Percentiles rank a stretch among this genome's conserved stretches.
These are phyloP conservation scores for Channallabes apus DNA, from an alignment of 2,797 vertebrate species.

Conservation along the genomic window DNA sequence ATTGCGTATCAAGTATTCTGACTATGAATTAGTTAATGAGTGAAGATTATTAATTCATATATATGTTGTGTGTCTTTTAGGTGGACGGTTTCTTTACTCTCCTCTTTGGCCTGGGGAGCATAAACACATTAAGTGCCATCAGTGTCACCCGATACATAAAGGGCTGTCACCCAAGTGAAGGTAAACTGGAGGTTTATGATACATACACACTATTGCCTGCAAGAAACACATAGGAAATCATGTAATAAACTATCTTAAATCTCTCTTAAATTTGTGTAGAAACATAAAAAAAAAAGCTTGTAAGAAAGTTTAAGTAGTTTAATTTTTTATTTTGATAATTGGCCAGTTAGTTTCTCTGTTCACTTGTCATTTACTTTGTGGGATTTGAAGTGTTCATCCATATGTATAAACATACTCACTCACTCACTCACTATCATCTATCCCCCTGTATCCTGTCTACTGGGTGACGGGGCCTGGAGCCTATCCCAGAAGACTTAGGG, in stretches of 20 bases:
- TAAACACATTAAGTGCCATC: constrained; percentile 89
- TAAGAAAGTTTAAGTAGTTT: neutral
- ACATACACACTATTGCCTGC: neutral
- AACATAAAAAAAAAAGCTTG: neutral
- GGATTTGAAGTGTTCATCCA: neutral
- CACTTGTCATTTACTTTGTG: neutral
- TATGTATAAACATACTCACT: neutral
- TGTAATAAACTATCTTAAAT: neutral
- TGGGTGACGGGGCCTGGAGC: too few relatives aligned
- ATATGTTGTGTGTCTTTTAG: constrained; percentile 65
- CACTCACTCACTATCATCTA: too few relatives aligned
- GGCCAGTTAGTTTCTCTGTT: neutral
- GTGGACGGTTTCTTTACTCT: constrained; percentile 87
- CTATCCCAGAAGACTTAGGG: too few relatives aligned
- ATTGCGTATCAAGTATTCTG: neutral
- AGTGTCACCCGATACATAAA: constrained; percentile 87
- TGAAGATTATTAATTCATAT: neutral
- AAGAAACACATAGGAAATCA: neutral
- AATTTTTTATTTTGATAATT: neutral
- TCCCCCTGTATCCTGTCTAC: too few relatives aligned
- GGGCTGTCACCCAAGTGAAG: constrained; percentile 82
- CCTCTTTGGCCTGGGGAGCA: constrained; percentile 86
- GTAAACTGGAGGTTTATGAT: constrained; percentile 60
- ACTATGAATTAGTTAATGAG: neutral
- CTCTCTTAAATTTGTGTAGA: neutral